Conservation (phyloP, 2,888 invertebrate genomes). For the Zaprionus bogoriensis region DNA sequence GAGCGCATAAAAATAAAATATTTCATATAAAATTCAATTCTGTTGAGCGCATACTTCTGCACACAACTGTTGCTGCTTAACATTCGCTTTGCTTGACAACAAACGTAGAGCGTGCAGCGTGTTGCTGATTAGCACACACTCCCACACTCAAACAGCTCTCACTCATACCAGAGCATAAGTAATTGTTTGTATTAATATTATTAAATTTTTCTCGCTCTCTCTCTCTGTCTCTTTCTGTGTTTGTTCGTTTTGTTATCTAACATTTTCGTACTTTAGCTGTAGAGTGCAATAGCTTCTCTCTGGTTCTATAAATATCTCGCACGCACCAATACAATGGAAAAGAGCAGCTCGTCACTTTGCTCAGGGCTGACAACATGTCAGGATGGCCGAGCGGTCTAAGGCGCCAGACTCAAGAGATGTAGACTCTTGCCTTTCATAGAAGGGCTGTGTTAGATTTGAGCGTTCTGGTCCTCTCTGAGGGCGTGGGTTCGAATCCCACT, state of each 20-base stretch:
- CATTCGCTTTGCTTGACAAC: slow-evolving; percentile 43
- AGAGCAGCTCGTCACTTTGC: slow-evolving; percentile 15
- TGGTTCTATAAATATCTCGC: slow-evolving; percentile 36
- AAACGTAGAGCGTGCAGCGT: slow-evolving; percentile 3
- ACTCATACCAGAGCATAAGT: neutral
- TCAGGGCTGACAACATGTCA: slow-evolving; percentile 49
- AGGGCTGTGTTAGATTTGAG: too few species aligned
- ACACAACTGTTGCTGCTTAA: slow-evolving; percentile 1
- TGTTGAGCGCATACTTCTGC: neutral
- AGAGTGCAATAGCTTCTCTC: too few species aligned
- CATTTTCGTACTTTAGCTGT: slow-evolving; percentile 1
- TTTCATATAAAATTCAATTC: too few species aligned
- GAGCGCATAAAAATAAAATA: too few species aligned
- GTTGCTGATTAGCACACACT: neutral
- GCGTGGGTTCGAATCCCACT: too few species aligned
- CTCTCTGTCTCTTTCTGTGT: neutral
- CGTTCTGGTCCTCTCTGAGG: too few species aligned
- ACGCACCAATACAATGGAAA: neutral
- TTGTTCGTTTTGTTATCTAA: slow-evolving; percentile 40
- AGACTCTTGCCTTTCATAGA: slow-evolving; percentile 53
- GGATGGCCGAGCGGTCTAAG: slow-evolving; percentile 82
- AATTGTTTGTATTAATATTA: slow-evolving; percentile 4
- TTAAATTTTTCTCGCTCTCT: neutral
- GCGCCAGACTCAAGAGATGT: slow-evolving; percentile 79
- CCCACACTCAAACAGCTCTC: neutral